phyloP scores from a whole-genome alignment of 53 echinoderm and acorn worm genomes.

The Apostichopus leukothele region DNA sequence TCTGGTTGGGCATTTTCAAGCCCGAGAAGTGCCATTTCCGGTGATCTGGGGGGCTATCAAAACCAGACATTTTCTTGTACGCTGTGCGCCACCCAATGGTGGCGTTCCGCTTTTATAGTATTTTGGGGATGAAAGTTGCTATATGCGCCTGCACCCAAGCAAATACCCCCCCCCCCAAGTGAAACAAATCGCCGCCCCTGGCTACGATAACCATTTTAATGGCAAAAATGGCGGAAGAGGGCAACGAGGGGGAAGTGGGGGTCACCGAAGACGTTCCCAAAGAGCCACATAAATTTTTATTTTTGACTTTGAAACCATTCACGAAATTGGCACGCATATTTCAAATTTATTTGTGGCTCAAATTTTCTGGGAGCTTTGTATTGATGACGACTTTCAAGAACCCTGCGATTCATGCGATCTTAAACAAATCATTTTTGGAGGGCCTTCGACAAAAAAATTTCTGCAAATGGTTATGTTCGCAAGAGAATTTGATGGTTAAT shows the following conservation, averaged over 20 bases:
- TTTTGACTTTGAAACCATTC: slow-evolving; percentile 38
- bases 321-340: slow-evolving; percentile 42
- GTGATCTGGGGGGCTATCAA: no score
- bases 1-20: no score
- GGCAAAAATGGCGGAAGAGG: no score
- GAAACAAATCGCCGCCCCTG: no score
- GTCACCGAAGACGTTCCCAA: neutral
- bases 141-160: no score
- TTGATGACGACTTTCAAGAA: neutral
- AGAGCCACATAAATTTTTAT: slow-evolving; percentile 10
- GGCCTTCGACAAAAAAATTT: slow-evolving; percentile 27
- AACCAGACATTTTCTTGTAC: no score
- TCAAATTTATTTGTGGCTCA: slow-evolving; percentile 47
- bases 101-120: no score
- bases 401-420: neutral
- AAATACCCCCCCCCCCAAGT: no score
- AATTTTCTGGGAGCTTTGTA: slow-evolving; percentile 31
- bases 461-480: slow-evolving; percentile 33
- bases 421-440: slow-evolving; percentile 43
- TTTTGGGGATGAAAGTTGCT: no score
- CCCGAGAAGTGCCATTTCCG: no score
- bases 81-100: no score
- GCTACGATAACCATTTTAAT: no score
- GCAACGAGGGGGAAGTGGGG: neutral
- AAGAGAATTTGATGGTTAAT: slow-evolving; percentile 44